phyloP scores from a whole-genome alignment of 2,888 invertebrate genomes.

The Trachelus iudaicus region DNA sequence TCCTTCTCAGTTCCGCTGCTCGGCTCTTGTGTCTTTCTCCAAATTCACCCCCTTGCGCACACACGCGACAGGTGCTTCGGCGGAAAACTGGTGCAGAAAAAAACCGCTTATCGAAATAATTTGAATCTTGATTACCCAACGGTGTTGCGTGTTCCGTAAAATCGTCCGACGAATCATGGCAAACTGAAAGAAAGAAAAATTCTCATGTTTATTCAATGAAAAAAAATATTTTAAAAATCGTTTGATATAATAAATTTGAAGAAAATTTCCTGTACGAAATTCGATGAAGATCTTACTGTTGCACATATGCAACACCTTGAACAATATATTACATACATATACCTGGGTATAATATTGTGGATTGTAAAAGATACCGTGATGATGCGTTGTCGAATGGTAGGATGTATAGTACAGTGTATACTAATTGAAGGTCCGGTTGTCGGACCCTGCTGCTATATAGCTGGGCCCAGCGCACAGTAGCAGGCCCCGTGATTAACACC shows the following conservation, averaged over 20 bases:
- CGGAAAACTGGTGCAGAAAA: neutral
- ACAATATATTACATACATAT: neutral
- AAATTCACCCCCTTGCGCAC: slow-evolving; percentile 42
- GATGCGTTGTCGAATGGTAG: neutral
- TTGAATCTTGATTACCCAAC: neutral
- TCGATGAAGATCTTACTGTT: neutral
- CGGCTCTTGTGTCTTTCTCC: slow-evolving; percentile 27
- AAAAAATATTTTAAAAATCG: neutral
- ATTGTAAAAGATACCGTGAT: neutral
- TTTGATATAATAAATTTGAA: neutral
- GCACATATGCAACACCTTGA: neutral
- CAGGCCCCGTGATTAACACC: slow-evolving; percentile 57
- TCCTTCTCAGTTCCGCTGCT: slow-evolving; percentile 19
- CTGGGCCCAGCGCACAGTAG: slow-evolving; percentile 52
- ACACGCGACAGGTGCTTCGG: slow-evolving; percentile 52
- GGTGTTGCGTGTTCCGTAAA: neutral
- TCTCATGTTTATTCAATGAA: neutral
- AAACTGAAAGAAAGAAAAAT: neutral
- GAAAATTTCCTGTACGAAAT: neutral
- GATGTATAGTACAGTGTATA: slow-evolving; percentile 38
- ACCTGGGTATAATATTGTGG: neutral
- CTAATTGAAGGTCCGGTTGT: slow-evolving; percentile 63
- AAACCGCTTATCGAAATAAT: neutral
- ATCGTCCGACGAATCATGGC: neutral
- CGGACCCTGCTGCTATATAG: slow-evolving; percentile 6